Percentiles rank a stretch among this genome's conserved stretches.
These are phyloP conservation scores for Pinna nobilis DNA, from an alignment of 1,140 invertebrate genomes.

Conservation along the genomic window DNA sequence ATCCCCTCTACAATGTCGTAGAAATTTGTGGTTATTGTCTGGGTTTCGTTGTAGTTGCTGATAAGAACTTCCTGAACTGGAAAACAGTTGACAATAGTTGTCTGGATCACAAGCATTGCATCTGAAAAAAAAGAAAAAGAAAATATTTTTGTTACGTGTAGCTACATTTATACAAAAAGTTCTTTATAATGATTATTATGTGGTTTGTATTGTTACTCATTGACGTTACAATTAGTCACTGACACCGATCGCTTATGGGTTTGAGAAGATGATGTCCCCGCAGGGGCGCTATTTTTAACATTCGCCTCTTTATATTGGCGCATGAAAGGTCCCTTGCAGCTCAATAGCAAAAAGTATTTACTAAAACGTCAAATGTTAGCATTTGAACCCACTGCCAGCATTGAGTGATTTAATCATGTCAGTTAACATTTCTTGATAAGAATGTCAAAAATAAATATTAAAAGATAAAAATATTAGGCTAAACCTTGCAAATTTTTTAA, in stretches of 20 bases:
- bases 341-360: too few relatives aligned
- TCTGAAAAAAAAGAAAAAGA: constrained; percentile 40
- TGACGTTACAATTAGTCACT: neutral
- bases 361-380: too few relatives aligned
- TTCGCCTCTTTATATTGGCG: too few relatives aligned
- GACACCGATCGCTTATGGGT: too few relatives aligned
- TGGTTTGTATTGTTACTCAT: neutral
- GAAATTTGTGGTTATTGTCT: constrained; percentile 47
- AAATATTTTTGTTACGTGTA: neutral
- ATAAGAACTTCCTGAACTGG: constrained; percentile 42
- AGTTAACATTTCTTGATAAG: neutral
- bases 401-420: neutral
- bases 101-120: constrained; percentile 44
- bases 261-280: too few relatives aligned
- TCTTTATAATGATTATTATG: neutral
- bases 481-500: neutral
- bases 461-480: neutral
- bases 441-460: neutral
- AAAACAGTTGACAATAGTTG: constrained; percentile 52
- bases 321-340: too few relatives aligned
- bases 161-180: neutral
- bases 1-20: constrained; percentile 54
- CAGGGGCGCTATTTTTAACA: too few relatives aligned
- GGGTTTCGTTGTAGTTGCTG: constrained; percentile 34
- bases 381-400: too few relatives aligned